These are phyloP conservation scores for Xenops minutus DNA, from an alignment of 2,797 vertebrate genomes.

Conservation along the genomic window DNA sequence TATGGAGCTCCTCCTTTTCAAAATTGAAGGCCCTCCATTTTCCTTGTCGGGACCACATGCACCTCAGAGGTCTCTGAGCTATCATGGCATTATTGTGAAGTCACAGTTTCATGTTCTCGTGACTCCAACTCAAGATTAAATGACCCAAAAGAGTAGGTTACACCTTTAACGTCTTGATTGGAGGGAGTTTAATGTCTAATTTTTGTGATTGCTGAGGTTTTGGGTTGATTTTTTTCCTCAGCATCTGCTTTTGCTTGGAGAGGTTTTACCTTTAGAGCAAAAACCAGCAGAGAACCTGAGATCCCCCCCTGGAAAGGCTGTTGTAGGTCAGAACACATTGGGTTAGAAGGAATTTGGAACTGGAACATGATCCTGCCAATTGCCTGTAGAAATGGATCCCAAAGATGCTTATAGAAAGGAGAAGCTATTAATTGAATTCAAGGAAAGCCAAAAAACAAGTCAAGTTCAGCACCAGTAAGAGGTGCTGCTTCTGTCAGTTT, in stretches of 20 bases:
- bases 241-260: not conserved
- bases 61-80: not conserved
- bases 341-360: too few relatives aligned
- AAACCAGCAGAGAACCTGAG: not conserved
- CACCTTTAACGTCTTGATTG: not conserved
- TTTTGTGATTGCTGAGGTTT: not conserved
- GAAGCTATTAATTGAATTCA: too few relatives aligned
- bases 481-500: too few relatives aligned
- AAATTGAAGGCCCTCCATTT: not conserved
- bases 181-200: not conserved
- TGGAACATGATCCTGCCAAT: too few relatives aligned
- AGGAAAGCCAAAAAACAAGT: too few relatives aligned
- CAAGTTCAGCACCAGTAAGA: too few relatives aligned
- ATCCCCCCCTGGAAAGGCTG: not conserved
- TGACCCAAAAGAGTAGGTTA: not conserved
- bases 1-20: not conserved
- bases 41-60: rapidly evolving
- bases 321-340: not conserved
- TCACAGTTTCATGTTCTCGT: not conserved
- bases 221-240: rapidly evolving
- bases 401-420: too few relatives aligned
- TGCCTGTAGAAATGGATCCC: too few relatives aligned
- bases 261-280: not conserved
- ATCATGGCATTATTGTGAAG: not conserved
- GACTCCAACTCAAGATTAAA: not conserved